A percentile compares a stretch with the other conserved stretches of the same genome.
phyloP scores from a whole-genome alignment of 2,797 vertebrate species.

The Halcyon leucocephala region DNA sequence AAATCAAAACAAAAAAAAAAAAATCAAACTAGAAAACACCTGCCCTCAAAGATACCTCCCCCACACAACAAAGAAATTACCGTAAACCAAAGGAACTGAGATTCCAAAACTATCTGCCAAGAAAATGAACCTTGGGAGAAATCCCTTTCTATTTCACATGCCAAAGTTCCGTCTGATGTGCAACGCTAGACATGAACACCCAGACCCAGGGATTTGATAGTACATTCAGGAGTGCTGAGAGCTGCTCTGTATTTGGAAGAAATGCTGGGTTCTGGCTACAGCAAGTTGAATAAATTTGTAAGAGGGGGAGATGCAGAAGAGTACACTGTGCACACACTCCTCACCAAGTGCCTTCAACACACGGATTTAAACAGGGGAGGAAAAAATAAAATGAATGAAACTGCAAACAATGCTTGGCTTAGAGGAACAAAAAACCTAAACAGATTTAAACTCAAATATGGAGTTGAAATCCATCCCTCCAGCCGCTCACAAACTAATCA shows the following conservation, averaged over 20 bases:
- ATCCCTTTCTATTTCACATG: not conserved
- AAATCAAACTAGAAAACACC: not conserved
- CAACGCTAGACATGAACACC: not conserved
- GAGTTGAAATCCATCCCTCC: not conserved
- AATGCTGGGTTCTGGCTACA: not conserved
- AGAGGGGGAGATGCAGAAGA: not conserved
- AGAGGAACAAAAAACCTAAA: not conserved
- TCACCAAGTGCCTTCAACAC: not conserved
- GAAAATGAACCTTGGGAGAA: not conserved
- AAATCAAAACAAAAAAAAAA: not conserved
- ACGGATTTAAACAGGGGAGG: not conserved
- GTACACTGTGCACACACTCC: not conserved
- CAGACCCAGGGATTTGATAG: not conserved
- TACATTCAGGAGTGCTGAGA: not conserved
- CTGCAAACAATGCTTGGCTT: not conserved
- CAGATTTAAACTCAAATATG: not conserved
- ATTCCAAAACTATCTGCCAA: not conserved
- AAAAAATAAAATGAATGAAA: not conserved
- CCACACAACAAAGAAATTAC: not conserved
- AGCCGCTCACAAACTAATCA: not conserved
- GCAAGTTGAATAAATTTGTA: not conserved
- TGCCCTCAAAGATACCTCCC: not conserved
- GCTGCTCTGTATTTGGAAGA: not conserved
- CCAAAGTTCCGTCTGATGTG: not conserved
- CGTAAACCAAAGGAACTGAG: not conserved